Base-by-base conservation (phyloP, 1,140 invertebrate genomes). In the Drosophila lowei region DNA sequence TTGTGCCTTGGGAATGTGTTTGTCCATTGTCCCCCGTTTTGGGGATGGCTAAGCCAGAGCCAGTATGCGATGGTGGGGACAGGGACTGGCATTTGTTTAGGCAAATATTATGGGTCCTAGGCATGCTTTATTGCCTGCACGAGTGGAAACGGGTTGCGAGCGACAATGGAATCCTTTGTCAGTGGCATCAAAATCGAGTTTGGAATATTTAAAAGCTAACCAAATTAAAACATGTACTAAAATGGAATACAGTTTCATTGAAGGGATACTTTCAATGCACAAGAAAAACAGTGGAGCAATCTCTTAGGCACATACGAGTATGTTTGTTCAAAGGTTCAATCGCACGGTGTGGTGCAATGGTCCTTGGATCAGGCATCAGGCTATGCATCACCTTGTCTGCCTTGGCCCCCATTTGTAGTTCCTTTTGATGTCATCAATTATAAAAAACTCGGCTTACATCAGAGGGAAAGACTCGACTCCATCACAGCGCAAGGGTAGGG, bases 81-180 rank as follows among this genome's bases (percentile, higher is more conserved):
- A 16, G 38, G 61, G 57, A 7, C 34, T n/a, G 54, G 43, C 60
- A 73, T 73, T 73, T 72, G 59, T 73, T 73, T 49, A 28, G 70
- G 47, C 54, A 73, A 73, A 73, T 65, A 73, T 73, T 73, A 52
- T 73, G 70, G 70, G 70, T 73, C 48, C 70, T 41, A 60, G 60
- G 71, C 58, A 68, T 68, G 65, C 63, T 55, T 49, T 57, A 57
- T 68, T 48, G 65, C 43, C 65, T 4, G 50, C 50, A 67, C 63
- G 50, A 57, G 25, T 9, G 50, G 18, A 38, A 53, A 34, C 63
- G 34, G n/a, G 28, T 34, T 13, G 34, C 11, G 50, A 68, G 50
- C 25, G 18, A 3, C 30, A 8, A 11, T 9, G 21, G 16, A 44
- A 11, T 34, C 43, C 64, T 53, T 41, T 42, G 16, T 15, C 50